Percentiles rank a stretch among this genome's conserved stretches.
These are phyloP conservation scores for Callorhinus ursinus DNA, from an alignment of 2,113 vertebrate species.

Conservation along the genomic window DNA sequence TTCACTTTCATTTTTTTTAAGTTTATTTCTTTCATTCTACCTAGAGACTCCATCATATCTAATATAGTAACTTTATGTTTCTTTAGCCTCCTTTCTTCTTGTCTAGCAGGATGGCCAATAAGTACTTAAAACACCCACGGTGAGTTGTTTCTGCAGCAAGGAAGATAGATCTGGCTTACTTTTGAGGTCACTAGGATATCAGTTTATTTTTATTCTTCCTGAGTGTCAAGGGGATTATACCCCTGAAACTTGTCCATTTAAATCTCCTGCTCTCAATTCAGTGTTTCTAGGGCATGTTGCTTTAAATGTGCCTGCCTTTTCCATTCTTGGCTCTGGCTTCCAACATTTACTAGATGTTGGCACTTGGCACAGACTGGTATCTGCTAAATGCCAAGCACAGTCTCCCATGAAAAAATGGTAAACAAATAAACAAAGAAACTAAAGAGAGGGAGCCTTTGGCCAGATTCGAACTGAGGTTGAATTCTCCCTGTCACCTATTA, in stretches of 20 bases:
- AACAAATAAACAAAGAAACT: background rate
- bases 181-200: background rate
- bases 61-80: background rate
- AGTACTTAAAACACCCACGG: background rate
- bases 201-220: background rate
- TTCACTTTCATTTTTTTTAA: background rate
- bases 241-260: background rate
- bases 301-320: background rate
- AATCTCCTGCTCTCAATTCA: background rate
- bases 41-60: background rate
- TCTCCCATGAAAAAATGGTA: background rate
- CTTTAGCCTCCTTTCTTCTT: background rate
- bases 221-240: background rate
- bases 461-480: background rate
- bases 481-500: background rate
- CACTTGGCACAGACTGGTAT: background rate
- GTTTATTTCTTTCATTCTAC: background rate
- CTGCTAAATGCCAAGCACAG: slow-evolving; percentile 28
- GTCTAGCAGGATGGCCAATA: background rate
- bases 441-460: background rate
- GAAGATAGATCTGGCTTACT: background rate
- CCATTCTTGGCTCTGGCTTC: background rate
- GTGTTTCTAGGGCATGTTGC: background rate
- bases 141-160: background rate
- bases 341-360: slow-evolving; percentile 30